Evolutionary conservation across 2,113 vertebrate species (phyloP).

Genomic region (Muscicapa adusta): DNA sequence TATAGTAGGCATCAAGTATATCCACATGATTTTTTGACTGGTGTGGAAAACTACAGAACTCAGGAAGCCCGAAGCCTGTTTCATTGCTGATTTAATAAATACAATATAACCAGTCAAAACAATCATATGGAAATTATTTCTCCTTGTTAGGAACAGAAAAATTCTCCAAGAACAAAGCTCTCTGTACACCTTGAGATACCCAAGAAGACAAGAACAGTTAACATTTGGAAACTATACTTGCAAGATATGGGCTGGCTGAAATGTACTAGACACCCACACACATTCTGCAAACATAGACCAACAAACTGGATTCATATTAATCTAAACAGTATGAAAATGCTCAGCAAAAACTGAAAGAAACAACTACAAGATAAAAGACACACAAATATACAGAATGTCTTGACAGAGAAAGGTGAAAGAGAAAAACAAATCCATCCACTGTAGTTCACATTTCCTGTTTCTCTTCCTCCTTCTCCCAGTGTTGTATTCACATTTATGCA

Average conservation of each 20-base stretch:
- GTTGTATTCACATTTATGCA: background rate
- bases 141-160: background rate
- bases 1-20: background rate
- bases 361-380: background rate
- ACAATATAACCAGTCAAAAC: background rate
- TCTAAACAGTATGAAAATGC: background rate
- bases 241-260: background rate
- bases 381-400: background rate
- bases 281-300: background rate
- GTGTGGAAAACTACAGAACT: background rate
- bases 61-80: background rate
- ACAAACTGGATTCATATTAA: background rate
- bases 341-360: background rate
- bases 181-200: background rate
- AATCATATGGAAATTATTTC: background rate
- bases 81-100: background rate
- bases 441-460: background rate
- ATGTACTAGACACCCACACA: background rate
- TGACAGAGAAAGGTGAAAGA: background rate
- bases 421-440: rapidly evolving
- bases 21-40: background rate
- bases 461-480: background rate
- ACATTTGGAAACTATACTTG: background rate
- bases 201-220: background rate
- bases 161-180: background rate